These are phyloP conservation scores for Melinopterus prodromus DNA, from an alignment of 2,888 invertebrate genomes.

Conservation along the genomic window DNA sequence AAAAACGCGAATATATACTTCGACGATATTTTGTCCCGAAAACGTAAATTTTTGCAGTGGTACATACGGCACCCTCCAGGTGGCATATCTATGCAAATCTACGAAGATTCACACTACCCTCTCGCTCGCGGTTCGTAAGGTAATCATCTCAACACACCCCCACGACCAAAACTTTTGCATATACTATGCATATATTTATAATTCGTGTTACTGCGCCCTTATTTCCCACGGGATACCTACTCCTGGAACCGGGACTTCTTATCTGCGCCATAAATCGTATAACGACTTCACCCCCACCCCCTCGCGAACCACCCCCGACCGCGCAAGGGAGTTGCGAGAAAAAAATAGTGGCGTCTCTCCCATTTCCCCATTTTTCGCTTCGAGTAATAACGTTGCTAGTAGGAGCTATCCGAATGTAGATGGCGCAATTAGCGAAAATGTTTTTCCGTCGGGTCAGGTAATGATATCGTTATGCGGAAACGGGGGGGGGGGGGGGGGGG, in stretches of 20 bases:
- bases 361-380: not conserved
- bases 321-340: not conserved
- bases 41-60: not conserved
- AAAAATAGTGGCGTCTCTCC: not conserved
- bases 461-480: constrained; percentile 24
- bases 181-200: constrained; percentile 31
- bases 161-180: constrained; percentile 20
- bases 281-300: not conserved
- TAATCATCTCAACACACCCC: constrained; percentile 12
- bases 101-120: not conserved
- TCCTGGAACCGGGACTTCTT: constrained; percentile 6
- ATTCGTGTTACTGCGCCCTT: constrained; percentile 22
- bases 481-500: not conserved
- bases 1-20: too few relatives aligned
- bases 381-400: not conserved
- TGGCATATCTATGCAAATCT: constrained; percentile 4
- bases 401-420: not conserved
- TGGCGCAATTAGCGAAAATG: constrained; percentile 21
- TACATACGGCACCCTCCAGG: not conserved
- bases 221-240: constrained; percentile 19
- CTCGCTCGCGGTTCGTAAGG: constrained; percentile 46
- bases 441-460: constrained; percentile 11
- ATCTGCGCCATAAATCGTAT: constrained; percentile 15
- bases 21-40: too few relatives aligned
- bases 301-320: not conserved